These are phyloP conservation scores for Takifugu ocellatus DNA, from an alignment of 2,797 vertebrate species.

Conservation along the genomic window DNA sequence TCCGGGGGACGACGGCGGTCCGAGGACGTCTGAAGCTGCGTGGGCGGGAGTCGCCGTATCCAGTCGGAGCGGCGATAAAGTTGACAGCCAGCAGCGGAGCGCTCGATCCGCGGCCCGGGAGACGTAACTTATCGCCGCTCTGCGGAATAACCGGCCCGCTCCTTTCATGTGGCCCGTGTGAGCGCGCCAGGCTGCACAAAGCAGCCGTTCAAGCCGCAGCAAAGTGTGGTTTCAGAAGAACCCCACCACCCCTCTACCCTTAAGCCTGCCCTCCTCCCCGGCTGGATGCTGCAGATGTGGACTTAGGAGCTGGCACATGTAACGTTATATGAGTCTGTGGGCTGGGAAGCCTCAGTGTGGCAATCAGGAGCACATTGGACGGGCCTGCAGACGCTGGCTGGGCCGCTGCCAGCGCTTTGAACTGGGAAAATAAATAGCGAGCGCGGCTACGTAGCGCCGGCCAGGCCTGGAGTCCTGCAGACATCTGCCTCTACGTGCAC, in stretches of 20 bases:
- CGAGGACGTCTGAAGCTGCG: slow-evolving; percentile 20
- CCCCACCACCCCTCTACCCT: slow-evolving; percentile 56
- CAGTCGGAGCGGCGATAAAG: slow-evolving; percentile 48
- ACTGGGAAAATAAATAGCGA: slow-evolving; percentile 90
- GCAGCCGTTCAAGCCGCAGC: slow-evolving; percentile 72
- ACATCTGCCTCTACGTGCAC: slow-evolving; percentile 84
- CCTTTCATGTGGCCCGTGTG: slow-evolving; percentile 73
- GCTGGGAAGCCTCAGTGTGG: slow-evolving; percentile 76
- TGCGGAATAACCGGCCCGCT: slow-evolving; percentile 66
- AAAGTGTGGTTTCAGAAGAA: slow-evolving; percentile 75
- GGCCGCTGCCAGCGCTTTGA: slow-evolving; percentile 88
- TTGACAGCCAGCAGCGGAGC: slow-evolving; percentile 50
- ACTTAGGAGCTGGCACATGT: slow-evolving; percentile 76
- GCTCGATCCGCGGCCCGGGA: slow-evolving; percentile 47
- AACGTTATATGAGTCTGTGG: slow-evolving; percentile 64
- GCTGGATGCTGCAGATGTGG: slow-evolving; percentile 62
- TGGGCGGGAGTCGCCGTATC: slow-evolving; percentile 20
- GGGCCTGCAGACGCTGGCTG: slow-evolving; percentile 80
- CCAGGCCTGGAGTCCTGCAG: slow-evolving; percentile 71
- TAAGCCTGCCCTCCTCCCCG: slow-evolving; percentile 56
- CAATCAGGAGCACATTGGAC: slow-evolving; percentile 76
- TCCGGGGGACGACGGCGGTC: slow-evolving; percentile 48
- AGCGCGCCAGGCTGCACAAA: slow-evolving; percentile 79
- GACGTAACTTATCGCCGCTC: slow-evolving; percentile 75
- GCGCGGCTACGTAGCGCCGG: slow-evolving; percentile 82